Evolutionary conservation across 2,888 invertebrate species (phyloP), one percentile per base, ranked within the genome.

Genomic region (Noctua fimbriata): DNA sequence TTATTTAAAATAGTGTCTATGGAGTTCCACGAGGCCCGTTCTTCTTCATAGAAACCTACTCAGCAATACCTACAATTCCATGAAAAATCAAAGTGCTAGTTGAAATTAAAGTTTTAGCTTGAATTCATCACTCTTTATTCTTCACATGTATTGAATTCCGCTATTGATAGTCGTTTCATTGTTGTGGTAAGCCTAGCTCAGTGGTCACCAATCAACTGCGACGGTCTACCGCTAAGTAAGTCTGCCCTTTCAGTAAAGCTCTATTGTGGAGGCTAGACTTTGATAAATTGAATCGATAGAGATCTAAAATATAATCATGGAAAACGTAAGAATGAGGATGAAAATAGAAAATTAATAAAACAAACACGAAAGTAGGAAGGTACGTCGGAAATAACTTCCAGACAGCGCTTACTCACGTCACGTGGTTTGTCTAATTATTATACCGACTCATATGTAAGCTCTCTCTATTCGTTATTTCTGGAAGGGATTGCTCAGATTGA

Each of bases 401-500:
- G 24, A 47, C 32, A 49, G n/a, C 16, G 24, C 32, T 58, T 47
- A 21, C 12, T 32, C 18, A 36, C 65, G 47, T 72, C 47, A 72
- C 65, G 65, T 80, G 65, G 21, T 18, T 32, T 52, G 58, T 52
- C 18, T 80, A 2, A 49, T 28, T 69, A 78, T 49, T n/a, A 24
- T 24, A 28, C 24, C 16, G 41, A 69, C 41, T 24, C 58, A 63
- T 74, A 69, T 21, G 44, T 58, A 28, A 24, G 32, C 32, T 36
- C n/a, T 58, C n/a, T 67, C 49, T 60, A n/a, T 28, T 24, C 75
- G 60, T 79, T 76, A 81, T 77, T 73, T 76, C 49, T 76, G 47
- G 41, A 67, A 66, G 10, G 36, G 14, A 87, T 71, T 67, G 55
- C 76, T 71, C 41, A 58, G 24, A 81, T 73, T 69, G 60, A 84